phyloP scores from a whole-genome alignment of 2,113 vertebrate genomes.

The Apaloderma vittatum region DNA sequence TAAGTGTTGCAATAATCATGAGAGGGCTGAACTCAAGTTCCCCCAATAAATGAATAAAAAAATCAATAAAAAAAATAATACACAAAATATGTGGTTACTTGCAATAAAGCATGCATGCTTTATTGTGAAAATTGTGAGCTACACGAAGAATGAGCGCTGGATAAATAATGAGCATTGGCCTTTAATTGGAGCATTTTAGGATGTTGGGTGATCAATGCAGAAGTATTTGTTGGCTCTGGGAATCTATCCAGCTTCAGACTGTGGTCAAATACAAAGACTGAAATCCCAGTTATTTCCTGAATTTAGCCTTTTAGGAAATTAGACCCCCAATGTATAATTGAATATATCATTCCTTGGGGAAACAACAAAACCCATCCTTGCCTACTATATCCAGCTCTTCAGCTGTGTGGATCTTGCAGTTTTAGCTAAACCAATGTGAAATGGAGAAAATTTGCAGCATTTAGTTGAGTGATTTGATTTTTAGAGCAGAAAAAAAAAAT shows the following conservation, averaged over 20 bases:
- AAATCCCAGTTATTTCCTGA: constrained; percentile 31
- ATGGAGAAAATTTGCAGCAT: not conserved
- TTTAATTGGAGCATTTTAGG: not conserved
- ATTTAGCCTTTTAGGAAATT: constrained; percentile 26
- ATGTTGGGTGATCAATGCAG: not conserved
- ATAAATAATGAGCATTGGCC: not conserved
- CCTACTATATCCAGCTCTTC: not conserved
- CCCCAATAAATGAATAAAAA: not conserved
- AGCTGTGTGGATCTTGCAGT: not conserved
- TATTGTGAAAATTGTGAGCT: not conserved
- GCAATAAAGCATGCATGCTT: not conserved
- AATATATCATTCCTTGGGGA: not conserved
- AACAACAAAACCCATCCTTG: not conserved
- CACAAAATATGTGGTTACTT: not conserved
- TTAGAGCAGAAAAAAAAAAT: not conserved
- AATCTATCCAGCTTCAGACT: not conserved
- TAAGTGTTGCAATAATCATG: not conserved
- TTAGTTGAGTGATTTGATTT: not conserved
- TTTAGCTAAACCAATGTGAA: constrained; percentile 7
- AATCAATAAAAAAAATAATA: not conserved
- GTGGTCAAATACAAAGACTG: not conserved
- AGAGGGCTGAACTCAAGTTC: not conserved
- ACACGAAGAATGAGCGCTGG: not conserved
- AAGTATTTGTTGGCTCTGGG: not conserved
- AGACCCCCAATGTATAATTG: not conserved